Evolutionary conservation across 1,140 invertebrate species (phyloP), one percentile per base, ranked within the genome.

Genomic region (Hyphantria cunea): DNA sequence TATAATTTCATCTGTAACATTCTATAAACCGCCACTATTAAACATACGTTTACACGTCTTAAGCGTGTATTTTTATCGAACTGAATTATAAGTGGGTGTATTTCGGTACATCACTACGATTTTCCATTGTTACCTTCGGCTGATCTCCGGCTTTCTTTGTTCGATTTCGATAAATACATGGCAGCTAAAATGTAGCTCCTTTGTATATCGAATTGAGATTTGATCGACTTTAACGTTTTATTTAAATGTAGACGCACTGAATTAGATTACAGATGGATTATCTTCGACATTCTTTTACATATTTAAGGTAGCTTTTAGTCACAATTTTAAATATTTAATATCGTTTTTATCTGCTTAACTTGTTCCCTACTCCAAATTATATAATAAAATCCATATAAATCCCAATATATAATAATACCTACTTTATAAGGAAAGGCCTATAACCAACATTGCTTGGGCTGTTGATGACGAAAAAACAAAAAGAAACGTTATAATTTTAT

Each of bases 71-170:
- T 56, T 49, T 58, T 56, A 44, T 56, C 42, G n/a, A 37, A n/a
- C 32, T 15, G 10, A 25, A 14, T 14, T 8, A 25, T 12, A 13
- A 49, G 33, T 58, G 25, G 42, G 31, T 10, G 55, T 49, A 31
- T 49, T 49, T 49, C 39, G 12, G 15, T 58, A 58, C 45, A 58
- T 58, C 55, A 58, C 55, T 58, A 58, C 48, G 44, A 58, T 58
- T 58, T 33, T 58, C 44, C 44, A 58, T 58, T 49, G 55, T 58
- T 58, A 58, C 55, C 37, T 13, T 39, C n/a, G 55, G 14, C 55
- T 49, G 55, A 58, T 58, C 55, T 41, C 33, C 17, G 33, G 34
- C 55, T 58, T 58, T 48, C 55, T 58, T 49, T 58, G 45, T 58
- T 58, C 55, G 12, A 58, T 45, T 31, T 33, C 33, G 45, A 25